phyloP scores from a whole-genome alignment of 1,140 invertebrate genomes.

The Dolichoris vasculosae region DNA sequence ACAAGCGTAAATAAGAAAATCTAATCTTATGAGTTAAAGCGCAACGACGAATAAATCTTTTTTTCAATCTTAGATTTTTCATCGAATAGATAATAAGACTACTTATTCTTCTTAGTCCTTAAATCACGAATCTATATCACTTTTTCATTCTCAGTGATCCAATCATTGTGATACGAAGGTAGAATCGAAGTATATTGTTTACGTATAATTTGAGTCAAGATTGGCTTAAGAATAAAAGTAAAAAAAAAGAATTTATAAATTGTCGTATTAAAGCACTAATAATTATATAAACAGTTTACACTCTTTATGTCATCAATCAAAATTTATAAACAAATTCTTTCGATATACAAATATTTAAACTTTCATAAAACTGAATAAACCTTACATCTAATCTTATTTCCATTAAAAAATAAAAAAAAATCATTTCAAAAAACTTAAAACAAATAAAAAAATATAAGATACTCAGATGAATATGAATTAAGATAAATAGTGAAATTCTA shows the following conservation, averaged over 20 bases:
- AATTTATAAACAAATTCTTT: not conserved
- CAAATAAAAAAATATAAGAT: conserved; percentile 4
- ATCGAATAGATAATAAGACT: not conserved
- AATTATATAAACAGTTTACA: conserved; percentile 16
- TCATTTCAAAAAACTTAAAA: not conserved
- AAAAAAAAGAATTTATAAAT: not conserved
- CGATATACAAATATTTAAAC: not conserved
- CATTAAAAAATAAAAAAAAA: not conserved
- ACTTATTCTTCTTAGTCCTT: not conserved
- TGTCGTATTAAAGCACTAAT: conserved; percentile 18
- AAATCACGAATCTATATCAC: not conserved
- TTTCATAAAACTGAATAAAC: not conserved
- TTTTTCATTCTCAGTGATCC: not conserved
- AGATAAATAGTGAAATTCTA: not conserved
- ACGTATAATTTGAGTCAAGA: not conserved
- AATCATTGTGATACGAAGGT: not conserved
- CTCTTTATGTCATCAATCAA: not conserved
- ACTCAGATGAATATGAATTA: conserved; percentile 6
- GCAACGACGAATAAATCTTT: not conserved
- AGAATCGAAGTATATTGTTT: not conserved
- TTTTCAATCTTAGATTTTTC: not conserved
- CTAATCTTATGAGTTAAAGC: not conserved
- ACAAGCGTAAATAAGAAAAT: not conserved
- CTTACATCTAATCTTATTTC: not conserved
- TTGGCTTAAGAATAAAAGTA: not conserved